These are phyloP conservation scores for Mycalesis mineus DNA, from an alignment of 2,888 invertebrate genomes.

Conservation along the genomic window DNA sequence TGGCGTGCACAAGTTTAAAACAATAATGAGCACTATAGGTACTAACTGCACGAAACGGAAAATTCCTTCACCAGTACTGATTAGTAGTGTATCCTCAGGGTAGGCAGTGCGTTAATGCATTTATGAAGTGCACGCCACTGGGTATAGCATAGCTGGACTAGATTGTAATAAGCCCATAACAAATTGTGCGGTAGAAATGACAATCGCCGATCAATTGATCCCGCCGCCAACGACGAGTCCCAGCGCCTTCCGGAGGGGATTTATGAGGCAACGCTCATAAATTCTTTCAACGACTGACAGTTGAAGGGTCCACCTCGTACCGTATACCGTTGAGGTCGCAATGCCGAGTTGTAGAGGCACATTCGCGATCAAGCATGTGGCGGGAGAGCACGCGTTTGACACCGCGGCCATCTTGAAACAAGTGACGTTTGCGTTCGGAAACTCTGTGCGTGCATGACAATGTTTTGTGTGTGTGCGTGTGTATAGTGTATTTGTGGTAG, in stretches of 20 bases:
- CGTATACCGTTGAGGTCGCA: constrained; percentile 38
- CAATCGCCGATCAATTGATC: constrained; percentile 31
- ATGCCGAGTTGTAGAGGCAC: constrained; percentile 42
- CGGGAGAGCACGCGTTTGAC: constrained; percentile 51
- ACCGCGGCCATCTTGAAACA: constrained; percentile 45
- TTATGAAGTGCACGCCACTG: too few species aligned
- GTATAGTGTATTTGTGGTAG: constrained; percentile 35
- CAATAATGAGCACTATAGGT: too few species aligned
- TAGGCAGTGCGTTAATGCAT: background rate
- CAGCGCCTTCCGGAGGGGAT: constrained; percentile 59
- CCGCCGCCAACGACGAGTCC: constrained; percentile 37
- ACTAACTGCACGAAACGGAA: too few species aligned
- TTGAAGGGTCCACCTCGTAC: constrained; percentile 57
- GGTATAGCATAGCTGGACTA: background rate
- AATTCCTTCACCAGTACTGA: too few species aligned
- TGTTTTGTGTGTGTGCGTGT: constrained; percentile 37
- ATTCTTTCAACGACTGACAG: constrained; percentile 74
- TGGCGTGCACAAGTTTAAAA: too few species aligned
- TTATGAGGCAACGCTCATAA: constrained; percentile 55
- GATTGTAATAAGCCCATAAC: background rate
- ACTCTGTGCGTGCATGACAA: constrained; percentile 33
- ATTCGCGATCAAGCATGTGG: constrained; percentile 62
- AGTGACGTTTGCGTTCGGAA: constrained; percentile 43
- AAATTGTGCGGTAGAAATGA: constrained; percentile 21
- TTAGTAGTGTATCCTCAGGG: too few species aligned